Conservation (phyloP, 2,888 invertebrate genomes). For the Copidosoma aretas region DNA sequence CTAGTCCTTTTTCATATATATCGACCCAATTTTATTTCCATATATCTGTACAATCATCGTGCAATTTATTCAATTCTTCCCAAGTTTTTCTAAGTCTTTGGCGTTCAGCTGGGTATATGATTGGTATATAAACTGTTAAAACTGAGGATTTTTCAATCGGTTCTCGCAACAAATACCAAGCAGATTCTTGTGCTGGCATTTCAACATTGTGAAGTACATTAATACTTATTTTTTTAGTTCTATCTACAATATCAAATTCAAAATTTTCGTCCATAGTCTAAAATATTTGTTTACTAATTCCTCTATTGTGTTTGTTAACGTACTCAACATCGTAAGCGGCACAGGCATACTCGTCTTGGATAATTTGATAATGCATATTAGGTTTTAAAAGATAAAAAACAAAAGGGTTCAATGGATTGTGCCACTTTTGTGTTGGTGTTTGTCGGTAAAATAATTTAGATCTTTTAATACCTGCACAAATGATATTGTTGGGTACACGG, state of each 20-base stretch:
- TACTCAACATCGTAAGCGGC: constrained; percentile 46
- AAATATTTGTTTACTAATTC: constrained; percentile 45
- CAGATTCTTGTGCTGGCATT: constrained; percentile 59
- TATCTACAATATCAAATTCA: constrained; percentile 52
- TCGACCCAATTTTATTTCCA: constrained; percentile 61
- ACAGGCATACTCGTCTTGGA: constrained; percentile 39
- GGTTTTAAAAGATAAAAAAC: constrained; percentile 41
- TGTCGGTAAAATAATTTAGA: constrained; percentile 44
- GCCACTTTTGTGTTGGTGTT: constrained; percentile 38
- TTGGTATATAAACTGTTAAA: constrained; percentile 44
- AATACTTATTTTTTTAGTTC: constrained; percentile 49
- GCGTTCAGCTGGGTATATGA: constrained; percentile 56
- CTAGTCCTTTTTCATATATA: constrained; percentile 59
- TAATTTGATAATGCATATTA: constrained; percentile 40
- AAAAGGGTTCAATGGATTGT: constrained; percentile 47
- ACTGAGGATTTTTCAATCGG: constrained; percentile 58
- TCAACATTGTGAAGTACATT: constrained; percentile 54
- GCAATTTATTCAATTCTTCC: constrained; percentile 45
- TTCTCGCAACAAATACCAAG: too few species aligned
- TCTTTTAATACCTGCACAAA: constrained; percentile 42
- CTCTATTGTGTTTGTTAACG: constrained; percentile 44
- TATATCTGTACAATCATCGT: constrained; percentile 50
- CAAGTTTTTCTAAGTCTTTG: constrained; percentile 52
- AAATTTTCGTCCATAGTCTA: constrained; percentile 51
- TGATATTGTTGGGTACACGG: too few species aligned